These are phyloP conservation scores for Gallinago nigripennis DNA, from an alignment of 2,797 vertebrate genomes.

Conservation along the genomic window DNA sequence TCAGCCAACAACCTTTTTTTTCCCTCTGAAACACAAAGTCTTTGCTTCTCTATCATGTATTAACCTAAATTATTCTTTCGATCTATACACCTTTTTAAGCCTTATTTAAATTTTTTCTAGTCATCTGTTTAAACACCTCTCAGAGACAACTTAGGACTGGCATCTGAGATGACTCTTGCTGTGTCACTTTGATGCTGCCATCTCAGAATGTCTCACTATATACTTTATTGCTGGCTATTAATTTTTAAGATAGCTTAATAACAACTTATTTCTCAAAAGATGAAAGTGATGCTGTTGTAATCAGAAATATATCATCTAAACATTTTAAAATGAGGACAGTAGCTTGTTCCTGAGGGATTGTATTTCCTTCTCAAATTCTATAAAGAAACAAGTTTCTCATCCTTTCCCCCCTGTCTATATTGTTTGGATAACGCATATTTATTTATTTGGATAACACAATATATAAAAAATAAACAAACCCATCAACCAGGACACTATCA, in stretches of 20 bases:
- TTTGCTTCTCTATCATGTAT: background rate
- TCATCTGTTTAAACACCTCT: background rate
- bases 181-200: background rate
- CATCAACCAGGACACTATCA: background rate
- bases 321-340: background rate
- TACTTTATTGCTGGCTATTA: background rate
- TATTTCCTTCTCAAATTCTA: background rate
- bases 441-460: background rate
- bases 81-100: background rate
- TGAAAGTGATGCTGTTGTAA: background rate
- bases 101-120: background rate
- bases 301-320: background rate
- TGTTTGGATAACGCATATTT: background rate
- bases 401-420: background rate
- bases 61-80: background rate
- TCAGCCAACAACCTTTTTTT: background rate
- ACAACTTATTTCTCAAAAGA: background rate
- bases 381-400: background rate
- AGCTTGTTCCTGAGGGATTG: background rate
- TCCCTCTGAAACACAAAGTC: background rate
- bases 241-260: conserved; percentile 22
- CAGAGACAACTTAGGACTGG: background rate
- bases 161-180: background rate
- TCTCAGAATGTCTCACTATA: background rate
- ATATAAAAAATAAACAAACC: background rate